Conservation (phyloP, 92 coral and sea anemone genomes). For the Galaxea fascicularis region DNA sequence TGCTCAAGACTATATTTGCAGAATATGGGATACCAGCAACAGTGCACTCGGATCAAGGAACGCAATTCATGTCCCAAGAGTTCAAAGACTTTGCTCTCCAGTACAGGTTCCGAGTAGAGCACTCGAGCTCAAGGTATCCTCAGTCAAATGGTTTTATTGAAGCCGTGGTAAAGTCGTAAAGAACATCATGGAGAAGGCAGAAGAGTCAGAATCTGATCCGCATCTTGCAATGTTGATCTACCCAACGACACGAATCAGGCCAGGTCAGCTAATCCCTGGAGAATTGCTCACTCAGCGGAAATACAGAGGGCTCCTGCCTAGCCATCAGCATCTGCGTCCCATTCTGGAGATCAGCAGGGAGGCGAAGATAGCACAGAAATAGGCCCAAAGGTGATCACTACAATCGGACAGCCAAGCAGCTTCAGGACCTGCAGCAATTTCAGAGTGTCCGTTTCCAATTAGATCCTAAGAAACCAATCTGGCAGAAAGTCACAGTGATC, state of each 20-base stretch:
- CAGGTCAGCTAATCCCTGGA: conserved; percentile 1
- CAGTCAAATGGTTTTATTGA: conserved; percentile 7
- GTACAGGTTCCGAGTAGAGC: neutral
- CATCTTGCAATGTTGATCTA: conserved; percentile 10
- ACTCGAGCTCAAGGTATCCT: neutral
- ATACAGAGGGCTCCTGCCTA: conserved; percentile 5
- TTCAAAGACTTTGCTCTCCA: neutral
- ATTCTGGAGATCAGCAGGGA: conserved; percentile 9
- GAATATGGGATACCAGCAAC: conserved; percentile 21
- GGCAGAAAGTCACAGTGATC: neutral
- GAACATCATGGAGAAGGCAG: conserved; percentile 11
- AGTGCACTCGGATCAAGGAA: neutral
- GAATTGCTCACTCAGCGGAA: conserved; percentile 9
- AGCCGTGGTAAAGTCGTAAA: conserved; percentile 5
- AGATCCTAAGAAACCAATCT: neutral
- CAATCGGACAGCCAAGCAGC: neutral
- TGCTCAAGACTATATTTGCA: conserved; percentile 5
- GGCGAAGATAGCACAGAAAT: conserved; percentile 5
- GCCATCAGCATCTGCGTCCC: neutral
- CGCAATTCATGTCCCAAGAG: neutral
- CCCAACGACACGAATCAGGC: conserved; percentile 1
- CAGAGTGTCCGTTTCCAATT: neutral
- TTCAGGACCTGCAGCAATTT: too few relatives aligned
- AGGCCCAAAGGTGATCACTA: neutral
- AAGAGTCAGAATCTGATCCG: conserved; percentile 9